Evolutionary conservation across 2,113 vertebrate species (phyloP).

Genomic region (Chrysemys picta): DNA sequence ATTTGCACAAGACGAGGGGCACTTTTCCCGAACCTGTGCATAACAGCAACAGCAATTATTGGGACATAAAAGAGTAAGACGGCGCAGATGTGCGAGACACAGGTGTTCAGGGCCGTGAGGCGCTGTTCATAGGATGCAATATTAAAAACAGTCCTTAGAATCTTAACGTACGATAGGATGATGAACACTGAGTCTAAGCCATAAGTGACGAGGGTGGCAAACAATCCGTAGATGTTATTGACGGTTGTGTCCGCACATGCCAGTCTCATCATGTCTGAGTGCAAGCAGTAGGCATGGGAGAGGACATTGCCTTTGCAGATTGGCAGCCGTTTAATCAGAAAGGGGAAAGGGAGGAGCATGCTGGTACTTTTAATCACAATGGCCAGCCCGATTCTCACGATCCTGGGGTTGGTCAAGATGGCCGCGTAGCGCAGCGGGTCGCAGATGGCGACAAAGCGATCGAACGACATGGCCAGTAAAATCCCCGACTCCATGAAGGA

Average conservation of each 20-base stretch:
- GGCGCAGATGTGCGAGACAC: slow-evolving; percentile 32
- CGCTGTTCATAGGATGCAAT: neutral
- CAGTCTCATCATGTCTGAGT: slow-evolving; percentile 46
- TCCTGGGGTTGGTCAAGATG: neutral
- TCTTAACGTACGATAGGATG: neutral
- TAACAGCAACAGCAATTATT: slow-evolving; percentile 12
- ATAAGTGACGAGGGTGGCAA: neutral
- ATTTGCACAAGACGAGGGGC: neutral
- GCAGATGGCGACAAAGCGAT: slow-evolving; percentile 20
- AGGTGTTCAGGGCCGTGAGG: slow-evolving; percentile 36
- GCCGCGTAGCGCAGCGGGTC: slow-evolving; percentile 33
- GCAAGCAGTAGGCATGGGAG: slow-evolving; percentile 48
- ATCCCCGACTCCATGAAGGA: slow-evolving; percentile 39
- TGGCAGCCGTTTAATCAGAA: slow-evolving; percentile 16
- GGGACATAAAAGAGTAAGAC: slow-evolving; percentile 45
- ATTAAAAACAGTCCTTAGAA: slow-evolving; percentile 25
- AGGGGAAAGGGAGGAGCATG: slow-evolving; percentile 7
- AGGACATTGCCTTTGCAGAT: slow-evolving; percentile 33
- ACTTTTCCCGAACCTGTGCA: neutral
- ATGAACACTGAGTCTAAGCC: slow-evolving; percentile 32
- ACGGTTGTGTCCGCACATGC: slow-evolving; percentile 28
- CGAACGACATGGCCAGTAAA: slow-evolving; percentile 37
- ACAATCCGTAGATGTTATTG: slow-evolving; percentile 30
- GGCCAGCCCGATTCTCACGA: neutral
- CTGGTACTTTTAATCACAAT: neutral